Base-by-base conservation (phyloP, 1,140 invertebrate genomes). In the Leucophenga varia region DNA sequence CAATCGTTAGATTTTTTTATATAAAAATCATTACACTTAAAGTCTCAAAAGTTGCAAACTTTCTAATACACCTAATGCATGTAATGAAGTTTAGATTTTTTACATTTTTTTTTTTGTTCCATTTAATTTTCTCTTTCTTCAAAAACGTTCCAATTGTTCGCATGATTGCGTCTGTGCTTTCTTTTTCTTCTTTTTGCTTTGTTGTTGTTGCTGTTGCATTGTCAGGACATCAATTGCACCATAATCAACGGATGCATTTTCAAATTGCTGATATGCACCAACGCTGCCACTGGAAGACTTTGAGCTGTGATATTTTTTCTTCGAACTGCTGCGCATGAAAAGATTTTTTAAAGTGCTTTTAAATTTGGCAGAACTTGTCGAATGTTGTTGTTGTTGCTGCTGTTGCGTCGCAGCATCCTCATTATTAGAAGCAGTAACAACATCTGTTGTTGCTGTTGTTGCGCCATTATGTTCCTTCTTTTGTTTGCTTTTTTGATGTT, bases 131-230 rank as follows among this genome's bases (percentile, higher is more conserved):
- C 10, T 25, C n/a, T 25, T 25, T 25, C 10, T 16, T 20, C 32
- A 45, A 17, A 71, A 52, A 2, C 63, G 52, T 18, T 73, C 65
- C 56, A 73, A 57, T 43, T 72, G 70, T 46, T 73, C 70, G 44
- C 70, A 73, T 18, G 70, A 72, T 19, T 70, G 64, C 16, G 64
- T 69, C 14, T 68, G 64, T 2, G 55, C 50, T 34, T 68, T 68
- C 40, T 72, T 61, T 47, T 50, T 43, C 14, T 64, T 17, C 35
- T 22, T 28, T 41, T 45, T 16, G 52, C 12, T 21, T 50, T 54
- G 14, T 17, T 30, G 10, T 35, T 35, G 7, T 18, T 28, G 43
- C 53, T 14, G 16, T 36, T 50, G 53, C 2, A 51, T 48, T n/a
- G 56, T 59, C 9, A 43, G 67, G 2, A 54, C 56, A 61, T 65